phyloP scores from a whole-genome alignment of 2,113 vertebrate genomes.

The Lepisosteus oculatus region DNA sequence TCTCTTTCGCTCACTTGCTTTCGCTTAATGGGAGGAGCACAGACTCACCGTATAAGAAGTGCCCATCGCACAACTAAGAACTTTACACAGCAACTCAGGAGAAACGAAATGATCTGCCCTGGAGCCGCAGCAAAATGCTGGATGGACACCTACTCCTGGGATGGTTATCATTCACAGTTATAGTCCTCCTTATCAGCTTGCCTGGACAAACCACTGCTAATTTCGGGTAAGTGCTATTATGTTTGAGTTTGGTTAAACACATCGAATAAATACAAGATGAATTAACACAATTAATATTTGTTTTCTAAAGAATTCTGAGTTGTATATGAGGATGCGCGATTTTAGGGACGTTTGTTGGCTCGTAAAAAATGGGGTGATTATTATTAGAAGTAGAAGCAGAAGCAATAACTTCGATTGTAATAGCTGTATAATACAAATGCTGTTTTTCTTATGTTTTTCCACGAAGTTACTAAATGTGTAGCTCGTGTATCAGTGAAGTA shows the following conservation, averaged over 20 bases:
- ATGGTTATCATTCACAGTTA: conserved; percentile 79
- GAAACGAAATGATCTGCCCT: conserved; percentile 87
- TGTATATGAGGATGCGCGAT: too few relatives aligned
- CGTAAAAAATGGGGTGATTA: too few relatives aligned
- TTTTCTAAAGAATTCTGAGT: too few relatives aligned
- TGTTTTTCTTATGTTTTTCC: too few relatives aligned
- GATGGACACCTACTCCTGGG: conserved; percentile 86
- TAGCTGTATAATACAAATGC: too few relatives aligned
- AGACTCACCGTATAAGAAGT: conserved; percentile 69
- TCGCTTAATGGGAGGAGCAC: conserved; percentile 59
- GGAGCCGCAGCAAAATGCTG: conserved; percentile 90
- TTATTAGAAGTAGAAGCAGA: too few relatives aligned
- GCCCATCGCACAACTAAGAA: conserved; percentile 57
- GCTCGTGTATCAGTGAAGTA: too few relatives aligned
- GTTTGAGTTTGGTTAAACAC: not conserved
- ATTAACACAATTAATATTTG: too few relatives aligned
- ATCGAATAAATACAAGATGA: too few relatives aligned
- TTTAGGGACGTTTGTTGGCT: too few relatives aligned
- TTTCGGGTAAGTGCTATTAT: conserved; percentile 73
- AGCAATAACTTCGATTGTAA: too few relatives aligned
- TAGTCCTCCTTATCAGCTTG: conserved; percentile 72
- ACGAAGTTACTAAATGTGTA: too few relatives aligned
- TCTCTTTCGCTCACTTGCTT: conserved; percentile 19
- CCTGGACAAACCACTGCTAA: conserved; percentile 74
- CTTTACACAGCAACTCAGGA: conserved; percentile 74